Percentiles rank a stretch among this genome's conserved stretches.
Evolutionary conservation across 2,797 vertebrate genomes (phyloP).

Genomic region (Melanotaenia parkinsoni): DNA sequence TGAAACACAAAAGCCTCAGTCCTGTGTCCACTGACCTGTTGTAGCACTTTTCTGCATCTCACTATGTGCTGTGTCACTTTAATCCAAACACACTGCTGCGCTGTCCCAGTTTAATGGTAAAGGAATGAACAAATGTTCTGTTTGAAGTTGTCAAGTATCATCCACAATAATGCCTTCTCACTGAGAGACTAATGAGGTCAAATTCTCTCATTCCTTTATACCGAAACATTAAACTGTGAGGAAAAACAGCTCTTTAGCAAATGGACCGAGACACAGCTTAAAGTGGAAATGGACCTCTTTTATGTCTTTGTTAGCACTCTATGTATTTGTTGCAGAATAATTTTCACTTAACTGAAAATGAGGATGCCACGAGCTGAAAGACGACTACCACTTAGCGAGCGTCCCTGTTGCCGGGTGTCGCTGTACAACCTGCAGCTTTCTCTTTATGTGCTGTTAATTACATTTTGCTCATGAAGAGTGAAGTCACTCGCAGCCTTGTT

Average conservation of each 20-base stretch:
- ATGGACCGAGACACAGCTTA: constrained; percentile 39
- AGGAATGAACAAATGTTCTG: constrained; percentile 17
- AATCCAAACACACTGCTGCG: constrained; percentile 20
- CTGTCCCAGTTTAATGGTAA: constrained; percentile 15
- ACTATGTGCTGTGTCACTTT: not conserved
- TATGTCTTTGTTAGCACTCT: constrained; percentile 34
- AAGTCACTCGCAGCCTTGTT: constrained; percentile 63
- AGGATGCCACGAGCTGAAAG: constrained; percentile 56
- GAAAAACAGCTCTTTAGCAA: constrained; percentile 35
- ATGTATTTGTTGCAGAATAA: constrained; percentile 44
- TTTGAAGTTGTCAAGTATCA: constrained; percentile 43
- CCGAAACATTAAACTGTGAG: constrained; percentile 45
- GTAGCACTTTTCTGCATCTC: constrained; percentile 13
- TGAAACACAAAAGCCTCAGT: constrained; percentile 28
- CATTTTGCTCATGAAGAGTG: constrained; percentile 65
- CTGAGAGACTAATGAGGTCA: constrained; percentile 45
- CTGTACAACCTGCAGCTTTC: constrained; percentile 45
- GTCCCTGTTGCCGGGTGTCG: constrained; percentile 29
- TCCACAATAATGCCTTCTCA: constrained; percentile 17
- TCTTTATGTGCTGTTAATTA: constrained; percentile 63
- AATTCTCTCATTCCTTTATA: constrained; percentile 39
- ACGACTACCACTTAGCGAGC: constrained; percentile 43
- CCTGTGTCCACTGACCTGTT: constrained; percentile 26
- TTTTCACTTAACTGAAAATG: constrained; percentile 55
- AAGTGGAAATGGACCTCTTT: constrained; percentile 48